phyloP scores from a whole-genome alignment of 1,140 invertebrate species.

The Nasonia vitripennis region DNA sequence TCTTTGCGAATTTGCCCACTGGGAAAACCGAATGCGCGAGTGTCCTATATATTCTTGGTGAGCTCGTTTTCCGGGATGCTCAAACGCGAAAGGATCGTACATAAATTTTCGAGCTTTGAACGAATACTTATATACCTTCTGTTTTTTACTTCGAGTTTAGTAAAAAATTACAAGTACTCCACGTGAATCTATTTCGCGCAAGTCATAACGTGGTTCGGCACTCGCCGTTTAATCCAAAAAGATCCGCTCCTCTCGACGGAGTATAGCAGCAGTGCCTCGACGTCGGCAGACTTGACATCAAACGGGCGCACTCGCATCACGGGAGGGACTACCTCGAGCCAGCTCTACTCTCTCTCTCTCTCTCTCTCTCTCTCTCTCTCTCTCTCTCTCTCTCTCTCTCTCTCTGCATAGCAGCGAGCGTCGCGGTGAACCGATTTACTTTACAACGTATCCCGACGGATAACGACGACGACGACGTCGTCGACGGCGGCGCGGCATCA shows the following conservation, averaged over 20 bases:
- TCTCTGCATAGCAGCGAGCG: neutral
- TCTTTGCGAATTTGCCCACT: constrained; percentile 32
- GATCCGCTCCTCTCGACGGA: neutral
- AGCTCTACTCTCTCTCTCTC: neutral
- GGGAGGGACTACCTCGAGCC: too few relatives aligned
- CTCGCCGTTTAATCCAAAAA: neutral
- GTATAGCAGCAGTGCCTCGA: neutral
- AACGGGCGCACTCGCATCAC: neutral
- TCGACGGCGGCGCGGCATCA: too few relatives aligned
- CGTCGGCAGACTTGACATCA: neutral
- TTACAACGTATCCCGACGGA: neutral
- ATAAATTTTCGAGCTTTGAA: too few relatives aligned
- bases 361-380: too few relatives aligned
- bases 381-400: too few relatives aligned
- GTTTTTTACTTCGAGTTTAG: too few relatives aligned
- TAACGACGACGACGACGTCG: neutral
- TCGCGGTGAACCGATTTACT: constrained; percentile 3
- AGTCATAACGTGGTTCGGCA: neutral
- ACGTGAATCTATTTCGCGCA: neutral
- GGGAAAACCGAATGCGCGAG: neutral
- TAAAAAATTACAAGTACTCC: neutral
- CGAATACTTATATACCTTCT: too few relatives aligned
- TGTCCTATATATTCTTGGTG: neutral
- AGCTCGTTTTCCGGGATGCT: neutral
- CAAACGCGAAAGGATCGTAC: neutral